Evolutionary conservation across 2,888 invertebrate genomes (phyloP).

Genomic region (Lepidonotus clava): DNA sequence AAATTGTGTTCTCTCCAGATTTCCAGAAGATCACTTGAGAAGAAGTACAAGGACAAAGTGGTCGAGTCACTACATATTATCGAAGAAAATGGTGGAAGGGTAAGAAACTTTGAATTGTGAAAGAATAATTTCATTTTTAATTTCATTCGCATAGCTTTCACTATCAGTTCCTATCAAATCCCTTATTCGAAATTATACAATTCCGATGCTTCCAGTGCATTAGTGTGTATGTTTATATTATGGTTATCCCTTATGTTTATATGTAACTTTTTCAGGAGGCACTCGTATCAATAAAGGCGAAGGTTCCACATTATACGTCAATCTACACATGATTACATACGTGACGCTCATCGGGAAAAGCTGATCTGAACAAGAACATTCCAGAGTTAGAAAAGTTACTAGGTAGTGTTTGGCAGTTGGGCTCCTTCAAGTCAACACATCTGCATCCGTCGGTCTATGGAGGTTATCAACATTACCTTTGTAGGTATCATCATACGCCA

Average conservation of each 20-base stretch:
- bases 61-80: slow-evolving; percentile 74
- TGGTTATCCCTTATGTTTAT: not conserved
- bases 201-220: not conserved
- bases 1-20: slow-evolving; percentile 66
- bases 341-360: no score
- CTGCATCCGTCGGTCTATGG: no score
- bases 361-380: no score
- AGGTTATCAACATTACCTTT: no score
- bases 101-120: slow-evolving; percentile 60
- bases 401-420: no score
- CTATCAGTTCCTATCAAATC: no score
- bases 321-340: slow-evolving; percentile 23
- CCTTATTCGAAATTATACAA: not conserved
- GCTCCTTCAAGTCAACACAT: no score
- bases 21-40: slow-evolving; percentile 76
- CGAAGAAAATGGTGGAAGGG: slow-evolving; percentile 78
- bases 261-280: slow-evolving; percentile 69
- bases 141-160: not conserved
- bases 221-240: not conserved
- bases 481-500: no score
- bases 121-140: not conserved
- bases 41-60: slow-evolving; percentile 74
- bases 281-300: slow-evolving; percentile 76
- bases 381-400: no score
- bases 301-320: slow-evolving; percentile 78